Percentiles rank a stretch among this genome's conserved stretches.
Conservation (phyloP, 2,113 vertebrate species). For the Hippocampus guttulatus region DNA sequence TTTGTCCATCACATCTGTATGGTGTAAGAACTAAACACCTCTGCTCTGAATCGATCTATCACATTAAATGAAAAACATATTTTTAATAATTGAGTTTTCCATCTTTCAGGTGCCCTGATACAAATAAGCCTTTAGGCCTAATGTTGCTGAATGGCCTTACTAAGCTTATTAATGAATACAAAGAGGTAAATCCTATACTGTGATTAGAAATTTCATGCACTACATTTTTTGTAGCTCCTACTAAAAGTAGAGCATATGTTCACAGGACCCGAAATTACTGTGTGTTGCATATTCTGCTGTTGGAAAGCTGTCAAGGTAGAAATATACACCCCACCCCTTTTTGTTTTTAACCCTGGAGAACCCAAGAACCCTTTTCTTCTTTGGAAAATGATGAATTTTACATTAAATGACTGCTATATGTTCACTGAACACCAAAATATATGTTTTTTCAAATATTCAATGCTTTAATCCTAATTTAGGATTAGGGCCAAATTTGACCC, state of each 20-base stretch:
- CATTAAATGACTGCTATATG: no score
- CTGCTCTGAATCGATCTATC: neutral
- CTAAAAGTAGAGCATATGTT: neutral
- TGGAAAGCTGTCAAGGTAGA: slow-evolving; percentile 93
- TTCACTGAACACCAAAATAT: no score
- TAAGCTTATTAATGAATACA: slow-evolving; percentile 97
- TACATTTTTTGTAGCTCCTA: neutral
- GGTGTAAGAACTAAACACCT: slow-evolving; percentile 80
- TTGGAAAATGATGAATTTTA: no score
- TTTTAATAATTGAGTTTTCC: neutral
- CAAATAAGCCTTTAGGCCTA: slow-evolving; percentile 93
- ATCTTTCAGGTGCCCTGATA: slow-evolving; percentile 85
- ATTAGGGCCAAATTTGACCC: no score
- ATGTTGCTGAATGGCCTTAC: slow-evolving; percentile 99
- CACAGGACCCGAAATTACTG: slow-evolving; percentile 89
- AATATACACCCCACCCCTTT: neutral
- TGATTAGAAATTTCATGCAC: neutral
- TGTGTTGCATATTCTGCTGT: slow-evolving; percentile 96
- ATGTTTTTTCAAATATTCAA: no score
- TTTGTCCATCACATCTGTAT: slow-evolving; percentile 98
- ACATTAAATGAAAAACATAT: neutral
- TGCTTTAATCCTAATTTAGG: no score
- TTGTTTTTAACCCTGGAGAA: no score
- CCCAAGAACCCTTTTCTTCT: no score
- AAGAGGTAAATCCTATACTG: slow-evolving; percentile 78